Conservation (phyloP, 37 sponge, comb jelly and placozoan genomes). For the Chondrosia reniformis region DNA sequence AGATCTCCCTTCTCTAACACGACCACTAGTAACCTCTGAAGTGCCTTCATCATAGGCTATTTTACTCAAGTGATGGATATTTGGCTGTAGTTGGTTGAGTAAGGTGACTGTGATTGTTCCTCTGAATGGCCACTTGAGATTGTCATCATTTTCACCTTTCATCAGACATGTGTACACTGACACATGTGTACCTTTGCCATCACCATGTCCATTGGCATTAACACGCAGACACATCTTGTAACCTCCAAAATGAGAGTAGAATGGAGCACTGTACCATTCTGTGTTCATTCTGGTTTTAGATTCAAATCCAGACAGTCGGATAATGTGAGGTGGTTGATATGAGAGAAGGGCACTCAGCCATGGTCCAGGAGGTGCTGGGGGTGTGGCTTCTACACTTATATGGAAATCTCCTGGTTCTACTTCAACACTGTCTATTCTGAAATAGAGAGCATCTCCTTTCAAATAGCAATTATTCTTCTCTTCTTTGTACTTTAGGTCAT, state of each 20-base stretch:
- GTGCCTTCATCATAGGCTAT: background rate
- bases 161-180: slow-evolving; percentile 29
- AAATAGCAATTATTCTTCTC: slow-evolving; percentile 45
- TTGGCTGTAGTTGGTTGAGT: slow-evolving; percentile 1
- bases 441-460: no score
- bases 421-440: no score
- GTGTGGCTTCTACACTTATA: no score
- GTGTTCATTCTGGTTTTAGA: background rate
- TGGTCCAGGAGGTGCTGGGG: no score
- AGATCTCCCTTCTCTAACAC: background rate
- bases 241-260: slow-evolving; percentile 28
- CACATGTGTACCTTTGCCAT: slow-evolving; percentile 39
- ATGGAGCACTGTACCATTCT: slow-evolving; percentile 25
- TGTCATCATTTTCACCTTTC: slow-evolving; percentile 27
- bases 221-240: slow-evolving; percentile 41
- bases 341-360: no score
- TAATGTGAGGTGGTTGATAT: slow-evolving; percentile 2
- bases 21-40: background rate
- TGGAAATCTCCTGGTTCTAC: no score
- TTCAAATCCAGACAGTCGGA: slow-evolving; percentile 2
- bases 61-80: no score
- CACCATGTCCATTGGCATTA: slow-evolving; percentile 32
- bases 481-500: slow-evolving; percentile 22
- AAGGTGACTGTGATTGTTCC: background rate
- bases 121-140: slow-evolving; percentile 39